Conservation (phyloP, 1,140 invertebrate genomes). For the Drosophila baimaii region DNA sequence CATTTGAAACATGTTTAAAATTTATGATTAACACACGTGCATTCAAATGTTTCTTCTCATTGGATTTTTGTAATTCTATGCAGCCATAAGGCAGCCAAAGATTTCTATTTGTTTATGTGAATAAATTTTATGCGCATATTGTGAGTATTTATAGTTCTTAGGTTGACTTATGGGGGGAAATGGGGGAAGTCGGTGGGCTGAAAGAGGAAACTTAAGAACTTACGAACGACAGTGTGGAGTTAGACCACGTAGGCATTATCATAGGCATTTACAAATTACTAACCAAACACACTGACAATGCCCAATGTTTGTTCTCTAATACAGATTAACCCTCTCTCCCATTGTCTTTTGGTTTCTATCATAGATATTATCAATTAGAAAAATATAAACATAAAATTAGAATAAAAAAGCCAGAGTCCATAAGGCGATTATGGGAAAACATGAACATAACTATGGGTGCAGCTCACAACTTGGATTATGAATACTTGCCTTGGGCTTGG, state of each 20-base stretch:
- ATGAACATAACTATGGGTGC: conserved; percentile 40
- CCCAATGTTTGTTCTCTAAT: not conserved
- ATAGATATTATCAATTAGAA: conserved; percentile 15
- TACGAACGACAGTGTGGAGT: not conserved
- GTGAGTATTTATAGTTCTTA: conserved; percentile 70
- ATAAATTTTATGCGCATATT: conserved; percentile 66
- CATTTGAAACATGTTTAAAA: conserved; percentile 81
- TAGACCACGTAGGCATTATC: not conserved
- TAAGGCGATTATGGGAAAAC: conserved; percentile 29
- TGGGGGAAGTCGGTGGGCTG: not conserved
- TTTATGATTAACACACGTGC: conserved; percentile 79
- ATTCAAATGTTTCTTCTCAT: conserved; percentile 65
- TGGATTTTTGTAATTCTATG: conserved; percentile 58
- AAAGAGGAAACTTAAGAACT: no score
- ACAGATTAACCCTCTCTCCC: not conserved
- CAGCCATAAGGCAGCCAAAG: conserved; percentile 34
- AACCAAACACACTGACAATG: not conserved
- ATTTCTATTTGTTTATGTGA: conserved; percentile 78
- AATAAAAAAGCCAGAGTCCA: conserved; percentile 14
- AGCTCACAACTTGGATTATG: conserved; percentile 32
- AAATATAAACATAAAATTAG: conserved; percentile 39
- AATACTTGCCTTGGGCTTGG: conserved; percentile 55
- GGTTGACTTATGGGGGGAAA: conserved; percentile 7
- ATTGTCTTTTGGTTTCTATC: no score
- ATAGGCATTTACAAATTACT: not conserved